phyloP scores from a whole-genome alignment of 1,140 invertebrate genomes.

The Trinorchestia longiramus region DNA sequence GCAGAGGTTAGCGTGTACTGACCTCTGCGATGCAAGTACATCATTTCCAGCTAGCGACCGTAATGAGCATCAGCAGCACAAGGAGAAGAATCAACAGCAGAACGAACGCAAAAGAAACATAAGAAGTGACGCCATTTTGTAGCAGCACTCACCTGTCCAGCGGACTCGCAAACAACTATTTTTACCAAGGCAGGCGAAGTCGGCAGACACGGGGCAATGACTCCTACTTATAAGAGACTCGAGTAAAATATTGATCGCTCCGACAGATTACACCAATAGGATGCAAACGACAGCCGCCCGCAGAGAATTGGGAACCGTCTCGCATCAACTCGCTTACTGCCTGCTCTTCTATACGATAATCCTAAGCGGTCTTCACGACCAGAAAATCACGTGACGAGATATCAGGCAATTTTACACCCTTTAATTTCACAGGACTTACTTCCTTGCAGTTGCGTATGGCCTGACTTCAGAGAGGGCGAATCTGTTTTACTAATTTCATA shows the following conservation, averaged over 20 bases:
- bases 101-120: conserved; percentile 10
- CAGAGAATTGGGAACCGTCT: conserved; percentile 40
- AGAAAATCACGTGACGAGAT: neutral
- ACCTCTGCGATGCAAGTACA: conserved; percentile 38
- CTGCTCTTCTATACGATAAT: neutral
- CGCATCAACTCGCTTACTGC: neutral
- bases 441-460: no score
- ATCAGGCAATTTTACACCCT: neutral
- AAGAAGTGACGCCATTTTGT: conserved; percentile 50
- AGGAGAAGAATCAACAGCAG: conserved; percentile 13
- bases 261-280: conserved; percentile 38
- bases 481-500: neutral
- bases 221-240: conserved; percentile 30
- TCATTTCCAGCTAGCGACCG: conserved; percentile 15
- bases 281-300: conserved; percentile 24
- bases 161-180: conserved; percentile 32
- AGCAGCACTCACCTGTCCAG: conserved; percentile 13
- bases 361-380: neutral
- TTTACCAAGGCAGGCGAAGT: neutral
- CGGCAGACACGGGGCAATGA: conserved; percentile 35
- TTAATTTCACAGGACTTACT: neutral
- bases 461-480: no score
- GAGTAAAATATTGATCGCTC: conserved; percentile 48
- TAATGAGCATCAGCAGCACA: conserved; percentile 37
- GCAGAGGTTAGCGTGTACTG: conserved; percentile 45